A percentile compares a stretch with the other conserved stretches of the same genome.
Evolutionary conservation across 1,140 invertebrate species (phyloP).

Genomic region (Lepidostoma basale): DNA sequence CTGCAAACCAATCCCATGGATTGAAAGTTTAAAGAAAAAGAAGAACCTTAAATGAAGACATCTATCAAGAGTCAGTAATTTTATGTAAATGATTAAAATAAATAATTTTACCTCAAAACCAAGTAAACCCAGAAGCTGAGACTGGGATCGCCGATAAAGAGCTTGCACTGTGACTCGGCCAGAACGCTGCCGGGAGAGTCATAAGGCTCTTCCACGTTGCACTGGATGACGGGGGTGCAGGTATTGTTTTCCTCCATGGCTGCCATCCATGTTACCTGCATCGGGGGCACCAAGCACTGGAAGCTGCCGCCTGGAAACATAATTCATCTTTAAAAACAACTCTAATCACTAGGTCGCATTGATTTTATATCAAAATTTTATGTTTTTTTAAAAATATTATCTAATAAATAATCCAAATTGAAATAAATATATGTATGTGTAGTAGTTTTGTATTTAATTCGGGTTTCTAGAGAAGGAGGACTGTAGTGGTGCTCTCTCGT

Average conservation of each 20-base stretch:
- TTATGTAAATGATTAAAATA: background rate
- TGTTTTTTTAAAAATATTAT: too few species aligned
- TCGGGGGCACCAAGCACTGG: constrained; percentile 62
- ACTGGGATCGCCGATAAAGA: constrained; percentile 65
- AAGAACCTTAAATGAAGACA: background rate
- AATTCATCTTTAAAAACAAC: too few species aligned
- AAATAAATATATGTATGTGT: too few species aligned
- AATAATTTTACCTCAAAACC: constrained; percentile 56
- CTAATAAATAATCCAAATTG: too few species aligned
- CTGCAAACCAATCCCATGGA: too few species aligned
- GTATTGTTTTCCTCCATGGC: constrained; percentile 51
- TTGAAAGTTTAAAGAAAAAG: too few species aligned
- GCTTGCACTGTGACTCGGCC: constrained; percentile 67
- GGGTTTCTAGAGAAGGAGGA: too few species aligned
- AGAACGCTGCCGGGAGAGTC: constrained; percentile 66
- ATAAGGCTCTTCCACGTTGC: constrained; percentile 71
- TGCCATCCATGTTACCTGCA: constrained; percentile 51
- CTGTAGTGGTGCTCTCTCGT: too few species aligned
- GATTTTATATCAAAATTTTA: too few species aligned
- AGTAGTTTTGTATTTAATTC: too few species aligned
- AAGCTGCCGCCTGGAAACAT: constrained; percentile 61
- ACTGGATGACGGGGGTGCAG: constrained; percentile 68
- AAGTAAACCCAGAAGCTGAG: constrained; percentile 76
- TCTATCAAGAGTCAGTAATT: background rate
- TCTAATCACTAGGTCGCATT: too few species aligned